Percentiles rank a stretch among this genome's conserved stretches.
These are phyloP conservation scores for Pyrrhosoma nymphula DNA, from an alignment of 2,888 invertebrate species.

Conservation along the genomic window DNA sequence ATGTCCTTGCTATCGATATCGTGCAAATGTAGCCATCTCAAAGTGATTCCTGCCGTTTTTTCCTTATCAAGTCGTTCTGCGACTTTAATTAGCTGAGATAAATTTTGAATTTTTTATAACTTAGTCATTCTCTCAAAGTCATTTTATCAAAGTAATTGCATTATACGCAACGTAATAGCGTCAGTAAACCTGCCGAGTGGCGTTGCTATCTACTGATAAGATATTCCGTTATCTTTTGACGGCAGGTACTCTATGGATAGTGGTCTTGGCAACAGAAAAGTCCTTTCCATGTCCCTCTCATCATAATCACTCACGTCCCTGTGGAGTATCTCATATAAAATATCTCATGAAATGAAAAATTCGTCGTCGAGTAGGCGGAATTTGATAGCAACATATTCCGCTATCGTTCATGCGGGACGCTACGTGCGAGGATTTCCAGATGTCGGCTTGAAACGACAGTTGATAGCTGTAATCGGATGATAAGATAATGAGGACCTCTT, in stretches of 20 bases:
- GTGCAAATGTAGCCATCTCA: background rate
- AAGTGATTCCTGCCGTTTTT: background rate
- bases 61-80: background rate
- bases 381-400: background rate
- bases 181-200: background rate
- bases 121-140: background rate
- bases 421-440: background rate
- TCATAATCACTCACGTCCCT: background rate
- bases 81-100: background rate
- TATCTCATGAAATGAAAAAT: background rate
- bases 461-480: background rate
- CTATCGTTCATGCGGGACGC: background rate
- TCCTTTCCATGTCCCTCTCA: background rate
- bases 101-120: background rate
- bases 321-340: background rate
- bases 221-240: background rate
- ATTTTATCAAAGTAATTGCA: background rate
- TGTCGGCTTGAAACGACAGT: background rate
- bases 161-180: background rate
- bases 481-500: background rate
- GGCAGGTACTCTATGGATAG: background rate
- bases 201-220: background rate
- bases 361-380: background rate
- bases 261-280: background rate
- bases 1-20: background rate